A percentile compares a stretch with the other conserved stretches of the same genome.
phyloP scores from a whole-genome alignment of 2,797 vertebrate genomes.

The Naso thynnoides region DNA sequence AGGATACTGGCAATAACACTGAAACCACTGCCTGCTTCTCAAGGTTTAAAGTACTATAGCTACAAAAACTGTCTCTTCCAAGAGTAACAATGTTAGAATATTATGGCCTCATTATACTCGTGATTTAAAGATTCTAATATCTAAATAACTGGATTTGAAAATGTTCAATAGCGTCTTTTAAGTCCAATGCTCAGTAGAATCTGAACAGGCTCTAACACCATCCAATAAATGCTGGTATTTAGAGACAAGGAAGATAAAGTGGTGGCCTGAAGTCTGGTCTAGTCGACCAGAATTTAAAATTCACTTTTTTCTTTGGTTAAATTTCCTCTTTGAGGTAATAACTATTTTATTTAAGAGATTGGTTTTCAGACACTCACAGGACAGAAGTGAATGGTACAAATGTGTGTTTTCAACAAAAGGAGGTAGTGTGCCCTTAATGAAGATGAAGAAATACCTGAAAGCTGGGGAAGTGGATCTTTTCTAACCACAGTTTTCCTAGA shows the following conservation, averaged over 20 bases:
- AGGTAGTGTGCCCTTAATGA: background rate
- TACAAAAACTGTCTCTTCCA: background rate
- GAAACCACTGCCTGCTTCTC: background rate
- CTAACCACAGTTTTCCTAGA: background rate
- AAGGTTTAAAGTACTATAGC: background rate
- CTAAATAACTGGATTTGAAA: background rate
- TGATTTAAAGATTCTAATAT: background rate
- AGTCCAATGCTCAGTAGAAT: background rate
- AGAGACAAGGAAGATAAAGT: background rate
- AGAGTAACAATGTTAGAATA: background rate
- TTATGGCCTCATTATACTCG: background rate
- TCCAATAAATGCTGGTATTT: background rate
- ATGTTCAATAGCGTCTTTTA: background rate
- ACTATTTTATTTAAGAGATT: no score
- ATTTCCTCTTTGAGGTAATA: no score
- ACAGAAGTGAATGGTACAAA: background rate
- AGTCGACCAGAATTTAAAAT: background rate
- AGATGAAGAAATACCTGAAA: background rate
- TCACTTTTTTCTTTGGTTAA: background rate
- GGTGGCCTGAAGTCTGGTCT: no score
- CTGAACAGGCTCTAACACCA: background rate
- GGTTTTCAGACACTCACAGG: background rate
- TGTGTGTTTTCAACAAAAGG: background rate
- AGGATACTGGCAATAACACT: background rate
- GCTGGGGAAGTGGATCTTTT: background rate